Percentiles rank a stretch among this genome's conserved stretches.
These are phyloP conservation scores for Amphipyra berbera DNA, from an alignment of 2,888 invertebrate genomes.

Conservation along the genomic window DNA sequence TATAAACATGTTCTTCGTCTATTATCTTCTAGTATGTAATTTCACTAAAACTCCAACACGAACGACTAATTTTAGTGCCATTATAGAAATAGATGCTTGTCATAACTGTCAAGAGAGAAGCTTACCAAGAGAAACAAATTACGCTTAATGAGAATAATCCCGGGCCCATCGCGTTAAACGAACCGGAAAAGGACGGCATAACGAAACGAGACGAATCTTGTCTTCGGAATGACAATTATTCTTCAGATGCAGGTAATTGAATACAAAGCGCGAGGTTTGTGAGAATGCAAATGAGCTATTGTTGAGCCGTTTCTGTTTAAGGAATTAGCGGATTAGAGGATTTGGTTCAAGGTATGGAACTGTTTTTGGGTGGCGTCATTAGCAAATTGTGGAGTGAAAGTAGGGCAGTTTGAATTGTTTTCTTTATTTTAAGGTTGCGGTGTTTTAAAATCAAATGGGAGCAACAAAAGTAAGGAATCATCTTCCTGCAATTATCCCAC, in stretches of 20 bases:
- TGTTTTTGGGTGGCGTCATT: slow-evolving; percentile 9
- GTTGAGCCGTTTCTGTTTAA: slow-evolving; percentile 18
- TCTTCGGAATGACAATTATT: slow-evolving; percentile 62
- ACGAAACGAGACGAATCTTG: slow-evolving; percentile 64
- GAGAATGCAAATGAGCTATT: slow-evolving; percentile 39
- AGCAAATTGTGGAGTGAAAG: slow-evolving; percentile 1
- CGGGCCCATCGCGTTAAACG: slow-evolving; percentile 66
- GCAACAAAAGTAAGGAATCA: neutral
- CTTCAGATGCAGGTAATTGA: slow-evolving; percentile 62
- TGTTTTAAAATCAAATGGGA: too few species aligned
- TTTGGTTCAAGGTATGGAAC: slow-evolving; percentile 20
- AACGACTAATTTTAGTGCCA: slow-evolving; percentile 36
- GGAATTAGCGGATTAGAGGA: slow-evolving; percentile 24
- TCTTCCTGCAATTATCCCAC: too few species aligned
- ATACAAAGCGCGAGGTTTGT: slow-evolving; percentile 40
- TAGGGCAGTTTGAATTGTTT: neutral
- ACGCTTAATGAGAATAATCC: slow-evolving; percentile 71
- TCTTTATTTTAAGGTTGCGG: neutral
- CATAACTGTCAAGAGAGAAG: slow-evolving; percentile 60
- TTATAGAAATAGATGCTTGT: slow-evolving; percentile 53
- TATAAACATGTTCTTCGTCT: neutral
- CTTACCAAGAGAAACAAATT: slow-evolving; percentile 67
- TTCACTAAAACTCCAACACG: slow-evolving; percentile 14
- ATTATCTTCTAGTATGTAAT: neutral
- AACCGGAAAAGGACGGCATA: slow-evolving; percentile 65